phyloP scores from a whole-genome alignment of 2,797 vertebrate genomes.

The Acanthurus lineatus region DNA sequence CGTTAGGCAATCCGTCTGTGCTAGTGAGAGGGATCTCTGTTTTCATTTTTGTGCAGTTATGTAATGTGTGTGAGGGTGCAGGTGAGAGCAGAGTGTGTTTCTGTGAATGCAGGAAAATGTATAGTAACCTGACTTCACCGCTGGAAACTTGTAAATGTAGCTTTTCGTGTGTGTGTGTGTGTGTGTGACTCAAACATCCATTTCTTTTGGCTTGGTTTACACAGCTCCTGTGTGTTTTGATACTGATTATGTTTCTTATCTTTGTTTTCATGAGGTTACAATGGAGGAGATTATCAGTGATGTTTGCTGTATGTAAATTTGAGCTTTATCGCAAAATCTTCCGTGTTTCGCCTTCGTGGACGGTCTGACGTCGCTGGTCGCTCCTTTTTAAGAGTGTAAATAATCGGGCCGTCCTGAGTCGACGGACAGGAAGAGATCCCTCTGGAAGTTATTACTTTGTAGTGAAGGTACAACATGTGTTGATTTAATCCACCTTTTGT shows the following conservation, averaged over 20 bases:
- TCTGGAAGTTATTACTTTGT: conserved; percentile 12
- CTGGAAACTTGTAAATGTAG: too few species aligned
- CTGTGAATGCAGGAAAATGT: not conserved
- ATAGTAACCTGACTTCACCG: too few species aligned
- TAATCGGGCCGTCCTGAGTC: not conserved
- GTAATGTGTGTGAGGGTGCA: conserved; percentile 15
- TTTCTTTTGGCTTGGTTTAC: not conserved
- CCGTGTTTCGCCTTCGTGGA: not conserved
- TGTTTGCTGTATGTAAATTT: not conserved
- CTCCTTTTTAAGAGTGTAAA: not conserved
- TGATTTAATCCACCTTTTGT: conserved; percentile 18
- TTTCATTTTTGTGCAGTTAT: conserved; percentile 41
- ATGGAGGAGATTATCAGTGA: not conserved
- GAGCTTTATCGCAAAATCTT: not conserved
- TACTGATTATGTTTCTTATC: not conserved
- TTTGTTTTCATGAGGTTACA: not conserved
- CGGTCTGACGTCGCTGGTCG: not conserved
- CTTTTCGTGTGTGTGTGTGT: not conserved
- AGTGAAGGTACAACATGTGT: not conserved
- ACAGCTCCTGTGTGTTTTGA: not conserved
- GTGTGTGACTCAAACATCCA: too few species aligned
- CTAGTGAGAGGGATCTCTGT: not conserved
- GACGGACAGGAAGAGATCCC: conserved; percentile 1
- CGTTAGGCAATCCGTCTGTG: conserved; percentile 31
- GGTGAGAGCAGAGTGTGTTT: not conserved